phyloP scores from a whole-genome alignment of 1,140 invertebrate genomes.

The Meloidogyne floridensis region DNA sequence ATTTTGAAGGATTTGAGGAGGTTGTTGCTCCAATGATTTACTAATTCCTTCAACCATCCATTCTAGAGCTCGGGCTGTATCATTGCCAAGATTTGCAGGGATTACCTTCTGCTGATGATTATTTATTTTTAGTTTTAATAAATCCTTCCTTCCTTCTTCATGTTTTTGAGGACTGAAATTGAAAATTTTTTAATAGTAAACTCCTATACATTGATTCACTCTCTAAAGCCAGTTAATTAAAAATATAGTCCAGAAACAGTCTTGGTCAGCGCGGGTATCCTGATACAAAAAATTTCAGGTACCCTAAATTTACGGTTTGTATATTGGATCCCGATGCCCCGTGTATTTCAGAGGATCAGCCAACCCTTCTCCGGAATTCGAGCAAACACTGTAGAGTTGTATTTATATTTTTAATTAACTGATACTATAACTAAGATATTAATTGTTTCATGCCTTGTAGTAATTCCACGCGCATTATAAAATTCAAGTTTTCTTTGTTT shows the following conservation, averaged over 20 bases:
- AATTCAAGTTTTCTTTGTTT: neutral
- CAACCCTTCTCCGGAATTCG: no score
- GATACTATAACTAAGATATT: no score
- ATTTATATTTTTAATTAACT: no score
- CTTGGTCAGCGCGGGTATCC: no score
- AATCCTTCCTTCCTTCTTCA: neutral
- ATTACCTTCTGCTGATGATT: neutral
- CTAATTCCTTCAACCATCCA: conserved; percentile 42
- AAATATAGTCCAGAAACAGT: no score
- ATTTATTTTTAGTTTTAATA: neutral
- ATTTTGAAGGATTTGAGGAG: neutral
- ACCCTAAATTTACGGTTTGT: no score
- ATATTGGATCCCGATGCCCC: no score
- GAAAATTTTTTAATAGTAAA: neutral
- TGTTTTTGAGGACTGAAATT: neutral
- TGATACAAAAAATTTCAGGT: no score
- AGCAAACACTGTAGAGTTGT: no score
- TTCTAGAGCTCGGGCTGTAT: conserved; percentile 37
- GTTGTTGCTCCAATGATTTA: conserved; percentile 29
- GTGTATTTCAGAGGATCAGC: no score
- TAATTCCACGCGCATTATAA: neutral
- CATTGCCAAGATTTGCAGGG: neutral
- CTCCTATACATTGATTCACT: no score
- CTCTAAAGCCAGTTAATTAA: no score
- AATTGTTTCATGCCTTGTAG: neutral